Conservation (phyloP, 2,797 vertebrate species). For the Morus bassanus region DNA sequence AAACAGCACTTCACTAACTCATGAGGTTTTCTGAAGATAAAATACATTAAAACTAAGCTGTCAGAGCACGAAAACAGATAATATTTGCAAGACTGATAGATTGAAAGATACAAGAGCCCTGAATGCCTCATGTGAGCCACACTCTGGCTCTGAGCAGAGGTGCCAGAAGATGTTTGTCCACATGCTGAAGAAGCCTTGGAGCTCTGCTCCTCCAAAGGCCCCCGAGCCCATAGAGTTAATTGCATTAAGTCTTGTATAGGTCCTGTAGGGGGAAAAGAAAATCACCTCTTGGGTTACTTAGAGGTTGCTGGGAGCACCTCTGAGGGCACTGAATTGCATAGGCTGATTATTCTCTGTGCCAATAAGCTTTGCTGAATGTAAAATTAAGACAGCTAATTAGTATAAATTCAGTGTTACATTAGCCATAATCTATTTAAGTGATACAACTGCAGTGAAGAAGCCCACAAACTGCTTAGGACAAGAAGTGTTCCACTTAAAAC, state of each 20-base stretch:
- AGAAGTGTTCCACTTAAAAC: background rate
- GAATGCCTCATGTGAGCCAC: background rate
- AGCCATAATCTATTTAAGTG: background rate
- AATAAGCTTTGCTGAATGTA: background rate
- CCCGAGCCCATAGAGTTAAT: background rate
- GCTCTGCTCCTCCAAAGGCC: background rate
- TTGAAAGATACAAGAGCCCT: accelerated
- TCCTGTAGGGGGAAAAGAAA: background rate
- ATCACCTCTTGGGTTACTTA: background rate
- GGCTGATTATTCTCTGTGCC: background rate
- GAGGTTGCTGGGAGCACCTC: background rate
- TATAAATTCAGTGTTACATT: background rate
- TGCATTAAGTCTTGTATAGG: background rate
- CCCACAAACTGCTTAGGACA: background rate
- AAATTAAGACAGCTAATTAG: background rate
- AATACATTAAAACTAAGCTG: background rate
- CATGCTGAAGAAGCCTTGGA: background rate
- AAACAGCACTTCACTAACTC: background rate
- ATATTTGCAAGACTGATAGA: background rate
- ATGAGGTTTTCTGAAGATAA: background rate
- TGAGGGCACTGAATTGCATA: background rate
- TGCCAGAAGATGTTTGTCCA: background rate
- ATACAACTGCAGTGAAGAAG: background rate
- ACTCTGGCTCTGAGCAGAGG: background rate
- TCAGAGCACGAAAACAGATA: background rate